Percentiles rank a stretch among this genome's conserved stretches.
Conservation (phyloP, 37 sponge, comb jelly and placozoan species). For the Axinella damicornis region DNA sequence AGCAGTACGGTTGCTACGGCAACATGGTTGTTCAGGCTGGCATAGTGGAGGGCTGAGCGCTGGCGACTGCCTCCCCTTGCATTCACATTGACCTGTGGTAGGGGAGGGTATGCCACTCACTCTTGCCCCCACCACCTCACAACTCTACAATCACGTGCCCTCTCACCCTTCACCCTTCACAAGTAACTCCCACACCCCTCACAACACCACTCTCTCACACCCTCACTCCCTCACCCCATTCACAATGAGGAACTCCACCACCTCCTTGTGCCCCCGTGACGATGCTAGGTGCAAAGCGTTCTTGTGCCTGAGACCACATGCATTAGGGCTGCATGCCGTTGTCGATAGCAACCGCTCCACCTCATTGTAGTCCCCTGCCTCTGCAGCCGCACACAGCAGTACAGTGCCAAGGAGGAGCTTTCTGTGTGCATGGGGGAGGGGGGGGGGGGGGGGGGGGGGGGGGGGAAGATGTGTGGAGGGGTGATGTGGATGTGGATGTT, state of each 20-base stretch:
- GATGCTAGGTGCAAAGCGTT: constrained; percentile 75
- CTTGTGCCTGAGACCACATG: constrained; percentile 79
- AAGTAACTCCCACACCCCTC: background rate
- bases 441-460: background rate
- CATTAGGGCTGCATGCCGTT: constrained; percentile 61
- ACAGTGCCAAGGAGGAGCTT: constrained; percentile 69
- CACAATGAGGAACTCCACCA: constrained; percentile 52
- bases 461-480: no score
- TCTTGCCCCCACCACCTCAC: no score
- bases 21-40: constrained; percentile 57
- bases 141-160: no score
- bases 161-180: background rate
- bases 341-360: constrained; percentile 46
- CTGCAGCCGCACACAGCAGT: constrained; percentile 79
- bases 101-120: background rate
- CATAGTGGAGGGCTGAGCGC: constrained; percentile 86
- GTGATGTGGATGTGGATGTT: no score
- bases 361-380: constrained; percentile 66
- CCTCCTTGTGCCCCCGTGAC: constrained; percentile 42
- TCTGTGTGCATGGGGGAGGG: constrained; percentile 5
- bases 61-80: constrained; percentile 64
- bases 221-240: constrained; percentile 47
- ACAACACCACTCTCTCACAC: background rate
- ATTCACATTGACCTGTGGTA: constrained; percentile 71
- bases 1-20: constrained; percentile 60